Conservation (phyloP, 2,888 invertebrate species). For the Serrognathus titanus region DNA sequence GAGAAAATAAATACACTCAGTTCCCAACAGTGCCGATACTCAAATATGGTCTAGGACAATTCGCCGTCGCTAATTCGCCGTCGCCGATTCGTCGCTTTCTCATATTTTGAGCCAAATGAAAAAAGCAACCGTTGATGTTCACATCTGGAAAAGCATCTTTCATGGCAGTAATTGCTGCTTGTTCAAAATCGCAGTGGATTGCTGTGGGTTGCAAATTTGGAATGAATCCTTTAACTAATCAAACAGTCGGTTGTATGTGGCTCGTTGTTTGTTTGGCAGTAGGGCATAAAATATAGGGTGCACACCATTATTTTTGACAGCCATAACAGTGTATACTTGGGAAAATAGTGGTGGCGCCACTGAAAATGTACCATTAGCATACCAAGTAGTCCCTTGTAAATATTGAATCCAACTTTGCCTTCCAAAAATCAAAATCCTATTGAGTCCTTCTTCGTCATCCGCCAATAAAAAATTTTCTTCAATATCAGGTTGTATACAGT, state of each 20-base stretch:
- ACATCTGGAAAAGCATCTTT: no score
- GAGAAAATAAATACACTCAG: no score
- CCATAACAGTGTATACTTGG: no score
- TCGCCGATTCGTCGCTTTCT: no score
- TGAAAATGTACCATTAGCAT: constrained; percentile 4
- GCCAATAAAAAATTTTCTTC: constrained; percentile 11
- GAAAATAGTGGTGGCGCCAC: constrained; percentile 1
- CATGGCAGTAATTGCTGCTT: neutral
- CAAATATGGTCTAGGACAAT: no score
- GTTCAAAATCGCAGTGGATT: neutral
- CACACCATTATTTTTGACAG: no score
- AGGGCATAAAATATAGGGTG: neutral
- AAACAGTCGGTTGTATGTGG: neutral
- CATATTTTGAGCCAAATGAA: no score
- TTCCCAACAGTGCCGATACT: no score
- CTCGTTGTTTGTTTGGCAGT: neutral
- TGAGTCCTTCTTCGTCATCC: constrained; percentile 1
- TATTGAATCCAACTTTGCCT: no score
- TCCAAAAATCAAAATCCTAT: constrained; percentile 9
- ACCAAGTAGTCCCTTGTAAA: neutral
- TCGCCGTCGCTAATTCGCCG: no score
- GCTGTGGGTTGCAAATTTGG: neutral
- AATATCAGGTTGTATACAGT: constrained; percentile 1
- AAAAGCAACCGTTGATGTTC: no score
- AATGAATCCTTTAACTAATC: neutral